A percentile compares a stretch with the other conserved stretches of the same genome.
These are phyloP conservation scores for Progne subis DNA, from an alignment of 2,113 vertebrate species.

Conservation along the genomic window DNA sequence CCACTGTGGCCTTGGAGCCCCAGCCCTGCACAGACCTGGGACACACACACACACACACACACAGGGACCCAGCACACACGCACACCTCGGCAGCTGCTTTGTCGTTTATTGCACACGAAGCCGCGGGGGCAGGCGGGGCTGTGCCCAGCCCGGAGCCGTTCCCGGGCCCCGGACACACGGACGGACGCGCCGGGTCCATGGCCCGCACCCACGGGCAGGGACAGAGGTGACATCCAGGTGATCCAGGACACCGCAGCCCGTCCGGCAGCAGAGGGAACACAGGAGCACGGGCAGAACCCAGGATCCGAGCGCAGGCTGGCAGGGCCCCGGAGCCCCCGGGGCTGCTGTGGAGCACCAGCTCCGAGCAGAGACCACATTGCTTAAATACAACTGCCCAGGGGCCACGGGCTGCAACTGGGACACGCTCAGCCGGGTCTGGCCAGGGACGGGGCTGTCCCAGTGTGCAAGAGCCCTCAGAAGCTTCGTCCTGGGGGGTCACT, in stretches of 20 bases:
- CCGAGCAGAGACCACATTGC: background rate
- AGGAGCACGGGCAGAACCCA: background rate
- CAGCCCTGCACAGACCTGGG: background rate
- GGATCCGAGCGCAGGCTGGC: background rate
- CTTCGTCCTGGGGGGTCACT: accelerated
- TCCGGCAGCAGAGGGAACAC: accelerated
- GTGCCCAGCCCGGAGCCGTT: constrained; percentile 31
- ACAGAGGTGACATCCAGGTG: background rate
- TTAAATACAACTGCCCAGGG: background rate
- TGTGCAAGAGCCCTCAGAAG: background rate
- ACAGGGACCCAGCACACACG: background rate
- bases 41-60: background rate
- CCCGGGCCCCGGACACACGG: background rate
- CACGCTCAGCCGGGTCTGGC: accelerated
- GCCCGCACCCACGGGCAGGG: accelerated
- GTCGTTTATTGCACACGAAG: constrained; percentile 81
- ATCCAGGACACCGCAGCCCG: accelerated
- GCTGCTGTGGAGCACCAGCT: background rate
- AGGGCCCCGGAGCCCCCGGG: accelerated
- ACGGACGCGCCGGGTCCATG: background rate
- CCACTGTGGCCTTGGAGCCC: background rate
- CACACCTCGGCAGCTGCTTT: constrained; percentile 57
- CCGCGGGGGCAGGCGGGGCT: constrained; percentile 43
- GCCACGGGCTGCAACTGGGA: background rate
- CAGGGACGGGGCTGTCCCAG: accelerated